Conservation (phyloP, 2,797 vertebrate species). For the Cryptoblepharus egeriae region DNA sequence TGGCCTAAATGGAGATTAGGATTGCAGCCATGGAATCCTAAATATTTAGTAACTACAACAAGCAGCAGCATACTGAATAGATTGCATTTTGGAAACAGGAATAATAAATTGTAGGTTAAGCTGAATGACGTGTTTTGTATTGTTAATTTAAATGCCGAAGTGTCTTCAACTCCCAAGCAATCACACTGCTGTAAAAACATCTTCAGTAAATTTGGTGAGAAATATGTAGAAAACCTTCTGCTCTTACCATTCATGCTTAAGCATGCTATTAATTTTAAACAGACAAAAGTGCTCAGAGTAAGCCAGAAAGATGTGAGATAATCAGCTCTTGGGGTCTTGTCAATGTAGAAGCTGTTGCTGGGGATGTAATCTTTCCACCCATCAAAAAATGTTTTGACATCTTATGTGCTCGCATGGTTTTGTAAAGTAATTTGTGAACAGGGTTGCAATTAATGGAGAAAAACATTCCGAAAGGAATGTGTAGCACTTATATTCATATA, state of each 20-base stretch:
- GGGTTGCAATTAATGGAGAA: constrained; percentile 27
- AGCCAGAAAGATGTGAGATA: constrained; percentile 21
- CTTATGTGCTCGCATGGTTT: constrained; percentile 31
- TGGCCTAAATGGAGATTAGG: no score
- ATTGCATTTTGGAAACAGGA: constrained; percentile 1
- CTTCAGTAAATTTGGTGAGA: constrained; percentile 12
- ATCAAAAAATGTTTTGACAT: constrained; percentile 25
- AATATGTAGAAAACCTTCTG: background rate
- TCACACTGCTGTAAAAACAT: constrained; percentile 15
- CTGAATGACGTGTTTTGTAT: constrained; percentile 10
- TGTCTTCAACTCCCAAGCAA: constrained; percentile 19
- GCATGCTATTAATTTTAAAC: constrained; percentile 36
- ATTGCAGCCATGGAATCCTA: no score
- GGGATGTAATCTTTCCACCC: constrained; percentile 22
- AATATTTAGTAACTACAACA: no score
- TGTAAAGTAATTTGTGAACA: constrained; percentile 34
- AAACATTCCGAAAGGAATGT: background rate
- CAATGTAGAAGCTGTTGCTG: constrained; percentile 19
- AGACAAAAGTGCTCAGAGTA: constrained; percentile 26
- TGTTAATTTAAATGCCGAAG: background rate
- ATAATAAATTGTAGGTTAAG: constrained; percentile 28
- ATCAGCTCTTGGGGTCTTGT: constrained; percentile 23
- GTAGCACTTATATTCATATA: background rate
- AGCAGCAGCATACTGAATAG: background rate
- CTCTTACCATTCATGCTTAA: constrained; percentile 32